A percentile compares a stretch with the other conserved stretches of the same genome.
These are phyloP conservation scores for Epirrita christyi DNA, from an alignment of 2,888 invertebrate species.

Conservation along the genomic window DNA sequence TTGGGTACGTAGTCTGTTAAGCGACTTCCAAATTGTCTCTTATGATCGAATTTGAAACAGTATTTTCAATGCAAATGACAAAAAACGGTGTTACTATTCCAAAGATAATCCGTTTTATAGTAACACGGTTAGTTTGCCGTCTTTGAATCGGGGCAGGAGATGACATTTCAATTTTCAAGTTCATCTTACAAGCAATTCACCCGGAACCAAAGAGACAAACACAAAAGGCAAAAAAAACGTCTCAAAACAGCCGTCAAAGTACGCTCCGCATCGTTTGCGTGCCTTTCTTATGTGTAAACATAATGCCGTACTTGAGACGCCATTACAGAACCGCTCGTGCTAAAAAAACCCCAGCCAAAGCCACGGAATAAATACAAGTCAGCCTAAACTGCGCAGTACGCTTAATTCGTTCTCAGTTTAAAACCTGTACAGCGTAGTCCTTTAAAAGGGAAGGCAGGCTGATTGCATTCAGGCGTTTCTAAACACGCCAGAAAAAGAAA, in stretches of 20 bases:
- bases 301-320: conserved; percentile 28
- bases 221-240: background rate
- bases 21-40: too few species aligned
- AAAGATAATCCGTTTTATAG: too few species aligned
- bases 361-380: conserved; percentile 1
- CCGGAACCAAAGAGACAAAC: too few species aligned
- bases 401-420: conserved; percentile 9
- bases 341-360: conserved; percentile 12
- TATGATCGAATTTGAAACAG: too few species aligned
- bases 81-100: too few species aligned
- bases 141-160: background rate
- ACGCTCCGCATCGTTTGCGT: conserved; percentile 13
- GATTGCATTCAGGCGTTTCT: conserved; percentile 29
- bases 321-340: conserved; percentile 13
- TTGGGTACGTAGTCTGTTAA: too few species aligned
- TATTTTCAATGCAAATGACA: too few species aligned
- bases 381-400: conserved; percentile 25
- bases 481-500: conserved; percentile 33
- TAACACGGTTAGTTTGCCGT: background rate
- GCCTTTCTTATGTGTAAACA: conserved; percentile 23
- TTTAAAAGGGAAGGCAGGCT: conserved; percentile 22
- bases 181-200: too few species aligned
- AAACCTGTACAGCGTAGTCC: conserved; percentile 16
- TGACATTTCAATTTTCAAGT: background rate
- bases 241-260: conserved; percentile 4